Evolutionary conservation across 2,797 vertebrate species (phyloP).

Genomic region (Leuciscus waleckii): DNA sequence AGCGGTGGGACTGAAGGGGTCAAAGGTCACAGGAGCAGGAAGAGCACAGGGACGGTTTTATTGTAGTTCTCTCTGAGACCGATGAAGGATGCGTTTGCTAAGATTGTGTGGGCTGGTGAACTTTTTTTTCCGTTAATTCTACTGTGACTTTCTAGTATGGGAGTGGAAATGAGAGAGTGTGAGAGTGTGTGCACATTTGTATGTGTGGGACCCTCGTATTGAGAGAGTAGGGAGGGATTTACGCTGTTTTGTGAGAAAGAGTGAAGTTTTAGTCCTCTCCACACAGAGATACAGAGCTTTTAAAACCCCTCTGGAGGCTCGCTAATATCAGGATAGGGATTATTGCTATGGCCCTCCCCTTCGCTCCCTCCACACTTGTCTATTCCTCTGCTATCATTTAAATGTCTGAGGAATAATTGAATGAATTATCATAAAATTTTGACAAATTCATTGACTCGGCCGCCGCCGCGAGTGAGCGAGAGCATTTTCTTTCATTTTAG

Average conservation of each 20-base stretch:
- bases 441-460: conserved; percentile 91
- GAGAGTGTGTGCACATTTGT: background rate
- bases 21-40: conserved; percentile 84
- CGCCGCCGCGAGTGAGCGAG: conserved; percentile 74
- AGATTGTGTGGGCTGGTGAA: conserved; percentile 41
- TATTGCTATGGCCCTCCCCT: conserved; percentile 80
- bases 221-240: conserved; percentile 65
- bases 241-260: conserved; percentile 67
- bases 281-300: conserved; percentile 82
- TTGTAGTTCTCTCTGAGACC: conserved; percentile 78
- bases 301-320: conserved; percentile 88
- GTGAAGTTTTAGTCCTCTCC: conserved; percentile 82
- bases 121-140: background rate
- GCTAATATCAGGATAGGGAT: conserved; percentile 89
- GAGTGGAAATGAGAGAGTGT: conserved; percentile 13
- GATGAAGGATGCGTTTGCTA: conserved; percentile 64
- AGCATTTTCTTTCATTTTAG: conserved; percentile 80
- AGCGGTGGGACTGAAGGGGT: conserved; percentile 79
- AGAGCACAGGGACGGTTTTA: conserved; percentile 83
- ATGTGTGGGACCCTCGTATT: conserved; percentile 41
- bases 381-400: conserved; percentile 81
- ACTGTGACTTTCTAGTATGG: conserved; percentile 7
- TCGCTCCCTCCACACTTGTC: conserved; percentile 63
- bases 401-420: conserved; percentile 92
- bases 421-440: conserved; percentile 97